phyloP scores from a whole-genome alignment of 2,113 vertebrate genomes.

The Gnathonemus echidnorhynchus region DNA sequence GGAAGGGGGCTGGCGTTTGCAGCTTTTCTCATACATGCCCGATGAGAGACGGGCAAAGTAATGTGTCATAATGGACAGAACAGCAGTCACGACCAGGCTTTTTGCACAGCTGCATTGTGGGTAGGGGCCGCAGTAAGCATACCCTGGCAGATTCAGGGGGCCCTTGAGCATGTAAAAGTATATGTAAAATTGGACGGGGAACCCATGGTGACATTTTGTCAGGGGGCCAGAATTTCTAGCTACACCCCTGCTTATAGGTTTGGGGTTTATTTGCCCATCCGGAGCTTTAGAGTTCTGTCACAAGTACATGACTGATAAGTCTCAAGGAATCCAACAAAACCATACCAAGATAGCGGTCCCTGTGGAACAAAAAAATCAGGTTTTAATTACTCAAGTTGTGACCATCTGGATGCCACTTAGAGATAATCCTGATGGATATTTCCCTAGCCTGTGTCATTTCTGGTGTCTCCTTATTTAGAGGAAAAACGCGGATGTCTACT shows the following conservation, averaged over 20 bases:
- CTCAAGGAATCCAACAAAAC: background rate
- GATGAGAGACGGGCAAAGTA: background rate
- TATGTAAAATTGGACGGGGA: background rate
- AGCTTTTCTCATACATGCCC: background rate
- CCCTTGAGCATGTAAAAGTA: background rate
- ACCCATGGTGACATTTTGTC: background rate
- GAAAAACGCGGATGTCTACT: background rate
- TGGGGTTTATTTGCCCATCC: background rate
- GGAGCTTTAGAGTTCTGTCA: background rate
- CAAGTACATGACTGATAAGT: background rate
- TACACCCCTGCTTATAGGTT: background rate
- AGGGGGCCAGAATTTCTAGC: background rate
- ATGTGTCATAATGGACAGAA: background rate
- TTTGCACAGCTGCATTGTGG: background rate
- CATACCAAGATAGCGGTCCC: background rate
- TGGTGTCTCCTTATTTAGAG: background rate
- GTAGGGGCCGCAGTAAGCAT: background rate
- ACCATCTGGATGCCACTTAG: background rate
- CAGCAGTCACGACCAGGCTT: background rate
- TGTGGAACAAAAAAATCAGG: background rate
- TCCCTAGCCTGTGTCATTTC: background rate
- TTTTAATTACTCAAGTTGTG: background rate
- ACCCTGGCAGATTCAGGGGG: background rate
- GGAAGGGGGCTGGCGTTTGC: background rate
- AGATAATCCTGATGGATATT: background rate